A percentile compares a stretch with the other conserved stretches of the same genome.
Evolutionary conservation across 2,888 invertebrate genomes (phyloP).

Genomic region (Drosophila anceps): DNA sequence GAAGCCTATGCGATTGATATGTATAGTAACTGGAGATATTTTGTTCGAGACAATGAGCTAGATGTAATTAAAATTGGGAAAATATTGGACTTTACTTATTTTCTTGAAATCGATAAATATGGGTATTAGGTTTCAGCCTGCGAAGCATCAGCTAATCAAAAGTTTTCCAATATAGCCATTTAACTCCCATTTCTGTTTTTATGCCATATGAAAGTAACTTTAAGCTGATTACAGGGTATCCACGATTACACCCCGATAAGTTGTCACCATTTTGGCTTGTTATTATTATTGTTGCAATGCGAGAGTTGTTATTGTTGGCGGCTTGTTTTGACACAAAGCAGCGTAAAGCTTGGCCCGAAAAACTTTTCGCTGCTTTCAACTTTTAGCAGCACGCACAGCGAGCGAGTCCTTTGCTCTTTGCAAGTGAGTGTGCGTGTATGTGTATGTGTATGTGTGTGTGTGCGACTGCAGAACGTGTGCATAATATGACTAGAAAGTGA

Average conservation of each 20-base stretch:
- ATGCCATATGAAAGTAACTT: not conserved
- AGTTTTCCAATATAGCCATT: not conserved
- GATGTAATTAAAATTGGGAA: not conserved
- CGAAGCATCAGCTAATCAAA: too few species aligned
- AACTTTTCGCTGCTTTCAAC: slow-evolving; percentile 65
- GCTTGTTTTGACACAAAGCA: slow-evolving; percentile 67
- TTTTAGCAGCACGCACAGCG: slow-evolving; percentile 39
- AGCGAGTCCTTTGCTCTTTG: slow-evolving; percentile 3
- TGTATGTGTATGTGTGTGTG: slow-evolving; percentile 22
- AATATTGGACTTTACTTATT: not conserved
- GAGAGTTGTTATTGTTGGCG: slow-evolving; percentile 43
- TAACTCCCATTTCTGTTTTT: not conserved
- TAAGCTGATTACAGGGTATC: not conserved
- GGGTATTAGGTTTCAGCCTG: not conserved
- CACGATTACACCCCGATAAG: not conserved
- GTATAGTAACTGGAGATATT: not conserved
- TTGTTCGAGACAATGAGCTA: not conserved
- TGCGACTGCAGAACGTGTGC: slow-evolving; percentile 37
- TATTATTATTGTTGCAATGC: slow-evolving; percentile 35
- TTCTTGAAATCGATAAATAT: not conserved
- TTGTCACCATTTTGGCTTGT: slow-evolving; percentile 12
- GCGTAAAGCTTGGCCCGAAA: slow-evolving; percentile 57
- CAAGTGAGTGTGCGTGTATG: slow-evolving; percentile 7
- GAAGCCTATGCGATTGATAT: not conserved
- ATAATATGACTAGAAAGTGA: slow-evolving; percentile 33